Evolutionary conservation across 2,113 vertebrate species (phyloP).

Genomic region (Herpetotheres cachinnans): DNA sequence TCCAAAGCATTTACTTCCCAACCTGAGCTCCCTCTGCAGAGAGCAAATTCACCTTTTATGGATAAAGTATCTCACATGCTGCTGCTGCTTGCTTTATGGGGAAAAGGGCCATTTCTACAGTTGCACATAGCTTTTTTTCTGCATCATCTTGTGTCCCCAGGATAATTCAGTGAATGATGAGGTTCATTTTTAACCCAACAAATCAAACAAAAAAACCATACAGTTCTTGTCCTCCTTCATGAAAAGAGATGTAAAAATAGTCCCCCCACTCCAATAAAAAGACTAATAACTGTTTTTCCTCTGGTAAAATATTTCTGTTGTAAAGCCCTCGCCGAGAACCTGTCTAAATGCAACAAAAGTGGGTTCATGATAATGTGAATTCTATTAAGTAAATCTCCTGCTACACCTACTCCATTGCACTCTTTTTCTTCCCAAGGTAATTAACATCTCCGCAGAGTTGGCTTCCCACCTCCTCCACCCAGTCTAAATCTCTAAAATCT

Average conservation of each 20-base stretch:
- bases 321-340: conserved; percentile 4
- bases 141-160: neutral
- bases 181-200: conserved; percentile 1
- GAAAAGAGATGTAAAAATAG: conserved; percentile 29
- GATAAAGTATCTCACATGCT: neutral
- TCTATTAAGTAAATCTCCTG: conserved; percentile 50
- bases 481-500: conserved; percentile 50
- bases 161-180: neutral
- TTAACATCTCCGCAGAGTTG: conserved; percentile 42
- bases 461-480: conserved; percentile 45
- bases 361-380: conserved; percentile 31
- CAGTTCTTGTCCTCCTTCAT: neutral
- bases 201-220: neutral
- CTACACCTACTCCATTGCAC: conserved; percentile 35
- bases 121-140: neutral
- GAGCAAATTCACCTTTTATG: neutral
- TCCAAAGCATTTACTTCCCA: neutral
- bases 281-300: conserved; percentile 51
- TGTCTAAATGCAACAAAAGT: conserved; percentile 21
- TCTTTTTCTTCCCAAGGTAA: conserved; percentile 54
- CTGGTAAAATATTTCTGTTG: conserved; percentile 31
- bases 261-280: neutral
- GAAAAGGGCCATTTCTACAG: neutral
- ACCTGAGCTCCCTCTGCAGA: neutral
- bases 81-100: neutral